Conservation (phyloP, 2,797 vertebrate genomes). For the Neopelma chrysocephalum region DNA sequence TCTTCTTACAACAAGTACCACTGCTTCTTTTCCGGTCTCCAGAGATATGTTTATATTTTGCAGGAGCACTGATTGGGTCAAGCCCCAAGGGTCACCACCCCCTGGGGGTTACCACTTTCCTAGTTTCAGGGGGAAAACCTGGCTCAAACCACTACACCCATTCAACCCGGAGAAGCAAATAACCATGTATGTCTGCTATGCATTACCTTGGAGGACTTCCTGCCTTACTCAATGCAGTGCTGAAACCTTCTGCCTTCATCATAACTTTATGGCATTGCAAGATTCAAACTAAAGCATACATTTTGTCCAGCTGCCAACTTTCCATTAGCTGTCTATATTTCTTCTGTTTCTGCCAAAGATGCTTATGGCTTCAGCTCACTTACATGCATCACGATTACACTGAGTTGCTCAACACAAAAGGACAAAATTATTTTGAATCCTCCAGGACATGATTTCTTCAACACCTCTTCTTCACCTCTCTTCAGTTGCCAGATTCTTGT, state of each 20-base stretch:
- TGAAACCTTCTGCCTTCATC: conserved; percentile 24
- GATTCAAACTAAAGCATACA: background rate
- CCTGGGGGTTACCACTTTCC: too few species aligned
- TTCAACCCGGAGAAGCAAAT: background rate
- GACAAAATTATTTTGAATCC: background rate
- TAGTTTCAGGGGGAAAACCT: too few species aligned
- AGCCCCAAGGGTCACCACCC: too few species aligned
- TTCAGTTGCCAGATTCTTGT: background rate
- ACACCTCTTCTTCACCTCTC: background rate
- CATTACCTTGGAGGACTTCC: background rate
- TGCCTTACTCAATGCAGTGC: background rate
- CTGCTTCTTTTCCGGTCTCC: too few species aligned
- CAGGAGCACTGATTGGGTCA: too few species aligned
- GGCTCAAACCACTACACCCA: too few species aligned
- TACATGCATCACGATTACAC: background rate
- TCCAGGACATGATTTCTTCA: background rate
- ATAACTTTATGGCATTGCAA: background rate
- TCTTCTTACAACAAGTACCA: too few species aligned
- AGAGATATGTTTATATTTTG: too few species aligned
- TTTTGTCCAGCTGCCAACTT: conserved; percentile 16
- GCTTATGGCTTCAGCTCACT: background rate
- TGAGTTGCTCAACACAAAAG: background rate
- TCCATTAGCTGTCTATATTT: conserved; percentile 3
- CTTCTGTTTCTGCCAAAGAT: background rate
- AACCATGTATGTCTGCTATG: background rate